These are phyloP conservation scores for Okamejei kenojei DNA, from an alignment of 2,797 vertebrate genomes.

Conservation along the genomic window DNA sequence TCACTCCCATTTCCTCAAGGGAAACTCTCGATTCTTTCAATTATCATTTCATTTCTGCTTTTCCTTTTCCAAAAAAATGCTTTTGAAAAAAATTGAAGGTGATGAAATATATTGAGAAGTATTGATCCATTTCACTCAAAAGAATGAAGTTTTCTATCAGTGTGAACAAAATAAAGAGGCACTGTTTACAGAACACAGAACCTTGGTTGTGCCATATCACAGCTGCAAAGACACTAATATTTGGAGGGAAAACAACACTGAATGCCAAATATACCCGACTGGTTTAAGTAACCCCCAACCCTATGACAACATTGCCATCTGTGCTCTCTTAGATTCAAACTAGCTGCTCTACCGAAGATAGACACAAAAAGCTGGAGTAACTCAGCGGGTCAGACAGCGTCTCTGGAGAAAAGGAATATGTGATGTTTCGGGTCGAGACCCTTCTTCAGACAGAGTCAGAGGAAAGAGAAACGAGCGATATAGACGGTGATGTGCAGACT, in stretches of 20 bases:
- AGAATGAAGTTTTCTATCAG: background rate
- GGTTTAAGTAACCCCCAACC: background rate
- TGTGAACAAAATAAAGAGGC: background rate
- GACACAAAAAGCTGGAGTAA: too few species aligned
- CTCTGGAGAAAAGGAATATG: too few species aligned
- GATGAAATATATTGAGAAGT: background rate
- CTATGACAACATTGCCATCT: constrained; percentile 26
- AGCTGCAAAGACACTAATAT: constrained; percentile 21
- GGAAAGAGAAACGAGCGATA: too few species aligned
- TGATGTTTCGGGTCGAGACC: too few species aligned
- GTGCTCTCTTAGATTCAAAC: background rate
- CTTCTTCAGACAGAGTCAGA: too few species aligned
- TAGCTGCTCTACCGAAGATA: constrained; percentile 5
- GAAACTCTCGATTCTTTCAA: background rate
- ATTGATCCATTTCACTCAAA: background rate
- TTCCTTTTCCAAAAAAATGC: background rate
- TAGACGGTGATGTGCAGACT: too few species aligned
- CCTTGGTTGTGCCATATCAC: background rate
- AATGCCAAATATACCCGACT: background rate
- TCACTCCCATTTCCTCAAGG: background rate
- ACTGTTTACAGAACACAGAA: background rate
- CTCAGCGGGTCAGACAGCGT: too few species aligned
- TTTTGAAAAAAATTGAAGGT: background rate
- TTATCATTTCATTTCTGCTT: background rate
- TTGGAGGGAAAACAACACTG: background rate